Evolutionary conservation across 2,888 invertebrate species (phyloP), one percentile per base, ranked within the genome.

Genomic region (Dicranocentrus wangi): DNA sequence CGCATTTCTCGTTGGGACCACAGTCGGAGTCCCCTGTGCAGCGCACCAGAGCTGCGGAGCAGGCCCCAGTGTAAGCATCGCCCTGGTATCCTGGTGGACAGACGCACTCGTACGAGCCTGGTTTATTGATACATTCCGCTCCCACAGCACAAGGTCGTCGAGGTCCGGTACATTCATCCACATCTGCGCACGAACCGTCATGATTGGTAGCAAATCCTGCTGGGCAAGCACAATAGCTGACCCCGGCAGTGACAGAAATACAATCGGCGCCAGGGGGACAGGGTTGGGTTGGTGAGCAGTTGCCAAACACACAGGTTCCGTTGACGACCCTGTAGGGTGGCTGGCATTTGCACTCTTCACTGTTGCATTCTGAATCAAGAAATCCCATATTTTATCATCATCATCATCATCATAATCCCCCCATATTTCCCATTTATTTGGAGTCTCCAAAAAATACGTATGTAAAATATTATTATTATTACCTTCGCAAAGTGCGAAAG

Each of bases 161-260:
- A 5, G 93, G 93, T 87, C 94, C 93, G 60, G 90, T 90, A 87
- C 96, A 96, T 89, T 96, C 96, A 88, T 96, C 92, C 61, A 95
- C 92, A 88, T 96, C 95, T 88, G 92, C 91, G 87, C 96, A 96
- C n/a, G 93, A 92, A 17, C 95, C 95, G 87, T 95, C 95, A 1
- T 90, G 88, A 76, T 92, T 92, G 23, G 94, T 93, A 78, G 92
- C 92, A 88, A 92, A 96, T 17, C 97, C 96, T 88, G 94, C 93
- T 5, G 96, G 96, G 88, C 97, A 97, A 66, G 96, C 96, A 87
- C 97, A 97, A 88, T 97, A 97, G 88, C 96, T 96, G 0, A 95
- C 94, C 66, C 94, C 95, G 27, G 95, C 95, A 15, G 96, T 93
- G 86, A 96, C 96, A 2, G 94, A 92, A 75, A 97, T 94, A 87